Evolutionary conservation across 2,797 vertebrate species (phyloP).

Genomic region (Avahi laniger): DNA sequence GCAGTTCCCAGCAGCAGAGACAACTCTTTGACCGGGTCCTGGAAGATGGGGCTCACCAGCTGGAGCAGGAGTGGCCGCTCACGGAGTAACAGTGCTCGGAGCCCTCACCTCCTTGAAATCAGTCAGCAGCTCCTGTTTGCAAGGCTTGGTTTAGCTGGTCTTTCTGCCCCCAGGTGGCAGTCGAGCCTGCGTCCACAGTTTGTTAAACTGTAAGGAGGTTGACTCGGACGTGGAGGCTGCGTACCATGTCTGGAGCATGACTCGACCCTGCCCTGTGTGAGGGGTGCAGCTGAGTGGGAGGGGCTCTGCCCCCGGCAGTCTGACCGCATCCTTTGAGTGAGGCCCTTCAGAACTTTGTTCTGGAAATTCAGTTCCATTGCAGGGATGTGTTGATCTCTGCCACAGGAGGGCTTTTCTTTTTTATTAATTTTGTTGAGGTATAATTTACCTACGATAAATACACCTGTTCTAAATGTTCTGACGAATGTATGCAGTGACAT

Average conservation of each 20-base stretch:
- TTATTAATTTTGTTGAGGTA: background rate
- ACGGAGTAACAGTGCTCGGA: background rate
- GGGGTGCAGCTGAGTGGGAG: background rate
- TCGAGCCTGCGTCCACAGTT: background rate
- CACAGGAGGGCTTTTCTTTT: background rate
- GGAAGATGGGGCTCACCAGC: background rate
- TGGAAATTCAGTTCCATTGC: background rate
- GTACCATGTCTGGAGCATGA: background rate
- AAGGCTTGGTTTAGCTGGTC: background rate
- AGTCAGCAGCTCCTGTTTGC: background rate
- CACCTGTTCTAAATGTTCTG: background rate
- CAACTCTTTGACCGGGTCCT: no score
- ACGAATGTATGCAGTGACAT: background rate
- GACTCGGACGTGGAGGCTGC: background rate
- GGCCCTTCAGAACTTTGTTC: background rate
- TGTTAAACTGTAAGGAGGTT: background rate
- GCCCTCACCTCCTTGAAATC: background rate
- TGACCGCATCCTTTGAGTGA: background rate
- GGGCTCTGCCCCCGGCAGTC: background rate
- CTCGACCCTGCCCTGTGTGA: no score
- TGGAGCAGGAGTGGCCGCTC: background rate
- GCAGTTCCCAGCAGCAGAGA: background rate
- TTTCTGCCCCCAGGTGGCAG: background rate
- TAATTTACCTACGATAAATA: background rate
- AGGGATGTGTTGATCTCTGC: background rate